Evolutionary conservation across 2,888 invertebrate genomes (phyloP).

Genomic region (Camptogramma bilineatum): DNA sequence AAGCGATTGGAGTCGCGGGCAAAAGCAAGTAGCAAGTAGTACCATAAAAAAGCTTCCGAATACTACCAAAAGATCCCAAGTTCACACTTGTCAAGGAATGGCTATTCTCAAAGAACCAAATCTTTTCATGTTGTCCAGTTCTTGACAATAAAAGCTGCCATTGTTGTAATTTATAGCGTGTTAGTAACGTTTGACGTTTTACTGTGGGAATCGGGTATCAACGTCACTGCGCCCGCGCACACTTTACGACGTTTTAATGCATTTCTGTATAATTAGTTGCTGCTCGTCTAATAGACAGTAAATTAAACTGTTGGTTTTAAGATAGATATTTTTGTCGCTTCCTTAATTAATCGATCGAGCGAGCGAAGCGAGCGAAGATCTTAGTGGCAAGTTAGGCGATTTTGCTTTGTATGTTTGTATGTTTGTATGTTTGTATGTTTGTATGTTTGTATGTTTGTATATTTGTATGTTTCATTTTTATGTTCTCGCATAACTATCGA

Average conservation of each 20-base stretch:
- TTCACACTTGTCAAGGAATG: constrained; percentile 8
- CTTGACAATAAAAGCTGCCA: constrained; percentile 39
- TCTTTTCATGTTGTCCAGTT: constrained; percentile 13
- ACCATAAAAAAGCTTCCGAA: background rate
- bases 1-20: too few relatives aligned
- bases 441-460: too few relatives aligned
- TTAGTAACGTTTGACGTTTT: constrained; percentile 39
- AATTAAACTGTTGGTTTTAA: constrained; percentile 31
- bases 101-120: background rate
- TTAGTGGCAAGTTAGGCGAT: too few relatives aligned
- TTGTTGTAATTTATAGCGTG: constrained; percentile 40
- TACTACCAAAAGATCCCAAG: background rate
- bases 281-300: constrained; percentile 35
- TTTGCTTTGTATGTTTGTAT: too few relatives aligned
- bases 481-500: too few relatives aligned
- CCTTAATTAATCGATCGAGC: constrained; percentile 32
- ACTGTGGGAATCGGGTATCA: constrained; percentile 42
- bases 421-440: too few relatives aligned
- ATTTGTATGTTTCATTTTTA: too few relatives aligned
- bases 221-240: constrained; percentile 27
- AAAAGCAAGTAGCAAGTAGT: background rate
- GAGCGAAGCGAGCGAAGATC: too few relatives aligned
- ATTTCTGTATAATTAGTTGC: constrained; percentile 45
- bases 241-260: constrained; percentile 44
- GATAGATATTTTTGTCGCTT: constrained; percentile 25